Percentiles rank a stretch among this genome's conserved stretches.
Conservation (phyloP, 2,113 vertebrate species). For the Diadophis punctatus region DNA sequence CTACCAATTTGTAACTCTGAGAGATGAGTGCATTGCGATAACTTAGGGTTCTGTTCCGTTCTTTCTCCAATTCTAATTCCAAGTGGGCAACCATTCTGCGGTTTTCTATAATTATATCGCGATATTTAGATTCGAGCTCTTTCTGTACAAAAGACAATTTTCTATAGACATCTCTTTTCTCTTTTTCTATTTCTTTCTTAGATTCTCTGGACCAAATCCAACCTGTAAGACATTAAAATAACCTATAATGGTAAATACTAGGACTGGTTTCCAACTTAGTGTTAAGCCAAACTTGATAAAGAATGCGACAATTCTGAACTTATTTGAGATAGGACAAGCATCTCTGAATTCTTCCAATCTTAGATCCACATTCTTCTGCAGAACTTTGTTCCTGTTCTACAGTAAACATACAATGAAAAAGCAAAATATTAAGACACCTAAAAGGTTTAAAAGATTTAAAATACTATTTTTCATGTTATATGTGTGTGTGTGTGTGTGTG, state of each 20-base stretch:
- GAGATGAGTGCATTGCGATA: conserved; percentile 84
- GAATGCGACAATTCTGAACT: neutral
- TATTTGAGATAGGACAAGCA: neutral
- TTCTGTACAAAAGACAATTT: conserved; percentile 69
- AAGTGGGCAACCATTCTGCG: conserved; percentile 76
- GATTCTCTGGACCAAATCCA: conserved; percentile 97
- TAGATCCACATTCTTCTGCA: neutral
- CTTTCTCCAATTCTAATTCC: conserved; percentile 91
- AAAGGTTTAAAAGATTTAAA: neutral
- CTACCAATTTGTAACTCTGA: conserved; percentile 83
- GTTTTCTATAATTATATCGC: conserved; percentile 79
- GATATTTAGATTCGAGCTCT: conserved; percentile 83
- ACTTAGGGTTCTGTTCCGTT: conserved; percentile 80
- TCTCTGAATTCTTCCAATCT: neutral
- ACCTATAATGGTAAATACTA: neutral
- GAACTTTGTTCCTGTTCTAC: neutral
- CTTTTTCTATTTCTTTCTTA: conserved; percentile 82
- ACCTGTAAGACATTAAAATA: conserved; percentile 63
- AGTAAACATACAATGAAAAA: neutral
- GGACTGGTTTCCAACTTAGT: neutral
- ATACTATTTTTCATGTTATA: neutral
- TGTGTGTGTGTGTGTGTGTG: no score
- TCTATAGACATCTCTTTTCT: conserved; percentile 72
- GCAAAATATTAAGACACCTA: neutral
- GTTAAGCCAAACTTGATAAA: neutral